Conservation (phyloP, 2,888 invertebrate genomes). For the Timema cristinae region DNA sequence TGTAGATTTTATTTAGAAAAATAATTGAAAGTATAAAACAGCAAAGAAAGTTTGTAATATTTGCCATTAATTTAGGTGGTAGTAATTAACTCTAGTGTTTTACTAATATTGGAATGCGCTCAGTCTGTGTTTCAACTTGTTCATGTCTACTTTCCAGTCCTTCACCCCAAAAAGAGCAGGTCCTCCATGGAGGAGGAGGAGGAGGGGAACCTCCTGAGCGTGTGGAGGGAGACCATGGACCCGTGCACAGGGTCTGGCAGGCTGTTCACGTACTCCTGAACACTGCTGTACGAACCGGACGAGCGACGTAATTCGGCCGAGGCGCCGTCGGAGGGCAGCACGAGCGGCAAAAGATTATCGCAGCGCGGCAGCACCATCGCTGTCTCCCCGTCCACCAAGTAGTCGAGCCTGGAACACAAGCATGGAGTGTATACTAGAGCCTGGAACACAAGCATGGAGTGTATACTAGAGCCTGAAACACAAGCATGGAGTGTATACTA, state of each 20-base stretch:
- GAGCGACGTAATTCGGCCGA: not conserved
- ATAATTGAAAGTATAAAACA: too few species aligned
- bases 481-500: too few species aligned
- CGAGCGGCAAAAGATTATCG: not conserved
- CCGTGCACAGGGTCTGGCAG: conserved; percentile 14
- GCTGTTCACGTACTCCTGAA: conserved; percentile 22
- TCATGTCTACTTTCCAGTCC: too few species aligned
- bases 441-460: too few species aligned
- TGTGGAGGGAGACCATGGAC: conserved; percentile 16
- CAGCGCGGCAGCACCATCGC: not conserved
- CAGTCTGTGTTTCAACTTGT: too few species aligned
- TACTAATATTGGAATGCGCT: too few species aligned
- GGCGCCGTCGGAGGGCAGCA: not conserved
- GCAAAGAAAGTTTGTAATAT: too few species aligned
- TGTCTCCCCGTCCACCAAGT: not conserved
- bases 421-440: not conserved
- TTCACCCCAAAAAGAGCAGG: conserved; percentile 15
- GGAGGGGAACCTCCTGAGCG: not conserved
- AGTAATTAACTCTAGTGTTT: too few species aligned
- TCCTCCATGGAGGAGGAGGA: conserved; percentile 20
- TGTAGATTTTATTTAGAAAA: too few species aligned
- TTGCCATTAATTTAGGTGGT: too few species aligned
- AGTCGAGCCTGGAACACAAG: not conserved
- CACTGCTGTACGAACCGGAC: conserved; percentile 16
- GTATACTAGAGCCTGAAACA: too few species aligned